A percentile compares a stretch with the other conserved stretches of the same genome.
Conservation (phyloP, 1,140 invertebrate species). For the Pissodes strobi region DNA sequence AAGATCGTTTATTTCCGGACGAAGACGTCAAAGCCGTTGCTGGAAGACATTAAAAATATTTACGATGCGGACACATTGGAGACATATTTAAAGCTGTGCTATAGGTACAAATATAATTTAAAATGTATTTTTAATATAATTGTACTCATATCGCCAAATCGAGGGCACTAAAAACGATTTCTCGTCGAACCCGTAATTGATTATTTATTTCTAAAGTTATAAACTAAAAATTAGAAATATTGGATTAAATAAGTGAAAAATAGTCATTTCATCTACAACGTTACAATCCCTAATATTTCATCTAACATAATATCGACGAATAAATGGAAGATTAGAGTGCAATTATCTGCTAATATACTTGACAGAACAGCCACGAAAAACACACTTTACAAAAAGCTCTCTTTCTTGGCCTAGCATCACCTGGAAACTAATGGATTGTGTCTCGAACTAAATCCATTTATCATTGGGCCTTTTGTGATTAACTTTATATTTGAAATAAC, state of each 20-base stretch:
- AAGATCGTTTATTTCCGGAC: conserved; percentile 18
- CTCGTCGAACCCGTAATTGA: too few relatives aligned
- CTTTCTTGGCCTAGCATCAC: conserved; percentile 11
- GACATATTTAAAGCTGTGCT: too few relatives aligned
- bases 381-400: conserved; percentile 4
- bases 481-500: conserved; percentile 24
- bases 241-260: too few relatives aligned
- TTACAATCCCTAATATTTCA: too few relatives aligned
- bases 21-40: conserved; percentile 14
- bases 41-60: conserved; percentile 5
- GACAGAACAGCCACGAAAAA: conserved; percentile 2
- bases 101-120: too few relatives aligned
- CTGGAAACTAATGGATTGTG: conserved; percentile 25
- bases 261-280: too few relatives aligned
- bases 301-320: background rate
- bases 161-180: too few relatives aligned
- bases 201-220: too few relatives aligned
- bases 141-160: too few relatives aligned
- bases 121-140: too few relatives aligned
- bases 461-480: conserved; percentile 20
- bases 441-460: conserved; percentile 18
- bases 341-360: conserved; percentile 6
- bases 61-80: too few relatives aligned
- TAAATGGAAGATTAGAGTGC: conserved; percentile 3
- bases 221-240: too few relatives aligned